Conservation (phyloP, 2,797 vertebrate species). For the Propithecus deckenii region DNA sequence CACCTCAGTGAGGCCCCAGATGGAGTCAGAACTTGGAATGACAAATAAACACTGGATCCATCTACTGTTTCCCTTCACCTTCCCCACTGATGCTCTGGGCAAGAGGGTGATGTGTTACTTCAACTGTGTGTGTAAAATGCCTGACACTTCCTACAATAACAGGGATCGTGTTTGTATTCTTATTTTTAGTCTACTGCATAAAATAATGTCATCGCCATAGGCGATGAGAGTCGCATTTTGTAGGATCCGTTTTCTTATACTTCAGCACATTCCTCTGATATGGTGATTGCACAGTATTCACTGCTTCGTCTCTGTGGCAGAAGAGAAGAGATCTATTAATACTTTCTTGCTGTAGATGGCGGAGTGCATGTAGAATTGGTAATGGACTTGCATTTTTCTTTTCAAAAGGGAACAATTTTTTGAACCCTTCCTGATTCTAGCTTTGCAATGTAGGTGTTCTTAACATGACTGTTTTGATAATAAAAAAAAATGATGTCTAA, state of each 20-base stretch:
- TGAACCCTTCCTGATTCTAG: constrained; percentile 28
- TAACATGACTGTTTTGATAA: constrained; percentile 38
- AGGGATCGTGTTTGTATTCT: not conserved
- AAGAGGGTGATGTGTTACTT: not conserved
- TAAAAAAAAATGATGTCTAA: not conserved
- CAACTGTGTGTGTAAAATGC: not conserved
- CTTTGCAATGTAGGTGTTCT: not conserved
- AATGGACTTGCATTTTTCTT: not conserved
- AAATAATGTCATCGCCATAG: not conserved
- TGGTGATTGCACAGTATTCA: not conserved
- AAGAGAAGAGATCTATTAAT: too few species aligned
- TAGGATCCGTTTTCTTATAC: not conserved
- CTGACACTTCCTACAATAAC: not conserved
- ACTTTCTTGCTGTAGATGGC: not conserved
- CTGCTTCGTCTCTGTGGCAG: not conserved
- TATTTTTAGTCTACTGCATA: not conserved
- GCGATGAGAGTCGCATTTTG: not conserved
- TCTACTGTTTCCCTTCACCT: not conserved
- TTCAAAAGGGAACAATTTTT: not conserved
- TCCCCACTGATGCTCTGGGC: not conserved
- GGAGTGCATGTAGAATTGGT: not conserved
- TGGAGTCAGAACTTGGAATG: not conserved
- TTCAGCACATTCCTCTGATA: not conserved
- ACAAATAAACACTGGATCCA: not conserved
- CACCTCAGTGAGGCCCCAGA: not conserved